Conservation (phyloP, 2,113 vertebrate genomes). For the Nymphicus hollandicus region DNA sequence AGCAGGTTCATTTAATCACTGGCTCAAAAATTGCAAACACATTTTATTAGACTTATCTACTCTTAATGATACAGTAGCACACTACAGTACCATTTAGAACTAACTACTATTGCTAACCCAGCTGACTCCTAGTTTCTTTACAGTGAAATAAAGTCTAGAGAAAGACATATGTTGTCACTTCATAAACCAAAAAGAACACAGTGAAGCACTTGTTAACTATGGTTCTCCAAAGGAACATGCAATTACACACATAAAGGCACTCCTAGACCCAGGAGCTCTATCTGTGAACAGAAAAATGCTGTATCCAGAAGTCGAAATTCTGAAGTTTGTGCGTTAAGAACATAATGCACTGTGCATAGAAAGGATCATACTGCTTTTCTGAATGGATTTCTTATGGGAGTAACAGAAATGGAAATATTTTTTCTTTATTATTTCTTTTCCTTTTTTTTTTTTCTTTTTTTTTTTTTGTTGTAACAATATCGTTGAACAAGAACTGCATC, state of each 20-base stretch:
- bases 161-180: background rate
- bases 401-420: background rate
- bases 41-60: slow-evolving; percentile 52
- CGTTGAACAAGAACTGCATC: background rate
- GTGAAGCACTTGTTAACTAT: background rate
- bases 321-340: background rate
- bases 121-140: background rate
- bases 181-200: background rate
- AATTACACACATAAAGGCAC: background rate
- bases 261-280: background rate
- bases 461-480: background rate
- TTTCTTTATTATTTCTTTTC: fast-evolving
- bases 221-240: background rate
- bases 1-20: slow-evolving; percentile 53
- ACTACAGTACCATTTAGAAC: background rate
- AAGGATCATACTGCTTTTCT: background rate
- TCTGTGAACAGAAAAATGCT: background rate
- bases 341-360: background rate
- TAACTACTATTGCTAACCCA: background rate
- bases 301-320: background rate
- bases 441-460: background rate
- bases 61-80: background rate
- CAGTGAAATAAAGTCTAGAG: background rate
- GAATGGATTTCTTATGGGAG: background rate
- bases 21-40: background rate